Evolutionary conservation across 2,888 invertebrate species (phyloP), one percentile per base, ranked within the genome.

Genomic region (Perizoma flavofasciatum): DNA sequence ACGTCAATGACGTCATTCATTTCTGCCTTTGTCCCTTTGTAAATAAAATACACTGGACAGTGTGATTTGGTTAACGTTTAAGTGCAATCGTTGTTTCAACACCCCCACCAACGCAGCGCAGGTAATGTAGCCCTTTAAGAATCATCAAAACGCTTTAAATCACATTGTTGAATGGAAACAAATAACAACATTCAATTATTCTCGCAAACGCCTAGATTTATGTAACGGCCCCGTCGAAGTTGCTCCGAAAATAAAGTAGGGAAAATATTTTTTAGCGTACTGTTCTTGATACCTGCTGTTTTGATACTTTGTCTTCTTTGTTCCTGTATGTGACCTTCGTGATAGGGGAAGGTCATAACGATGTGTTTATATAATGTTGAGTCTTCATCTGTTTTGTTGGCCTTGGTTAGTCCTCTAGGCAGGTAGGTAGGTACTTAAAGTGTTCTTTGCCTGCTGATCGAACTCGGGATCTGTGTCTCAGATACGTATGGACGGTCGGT

Each of bases 301-400:
- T n/a, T n/a, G 56, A 65, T 63, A 52, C 61, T 61, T 62, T 59
- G 60, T 51, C 54, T 65, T 63, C 66, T 65, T 70, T 71, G 70
- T 66, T 63, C 55, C 67, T 59, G 68, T 70, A 61, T 60, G 56
- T 85, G 88, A 89, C 89, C 89, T 90, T 89, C 83, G 79, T 34
- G 54, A 41, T 60, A 59, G 32, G 73, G 80, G 78, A 90, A 90
- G 89, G 89, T 90, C 89, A 86, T 71, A 75, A 71, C 70, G 69
- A 67, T 82, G 83, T 88, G 83, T 89, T 85, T 86, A 85, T 82
- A 83, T 87, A 85, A 86, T 85, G 83, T 77, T 41, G 47, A 33
- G 22, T 40, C 45, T 49, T 41, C 43, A 58, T 55, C 7, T 59
- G 40, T 56, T 39, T 56, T 49, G 55, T 66, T 47, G 56, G 64